These are phyloP conservation scores for Fistularia tabacaria DNA, from an alignment of 2,797 vertebrate genomes.

Conservation along the genomic window DNA sequence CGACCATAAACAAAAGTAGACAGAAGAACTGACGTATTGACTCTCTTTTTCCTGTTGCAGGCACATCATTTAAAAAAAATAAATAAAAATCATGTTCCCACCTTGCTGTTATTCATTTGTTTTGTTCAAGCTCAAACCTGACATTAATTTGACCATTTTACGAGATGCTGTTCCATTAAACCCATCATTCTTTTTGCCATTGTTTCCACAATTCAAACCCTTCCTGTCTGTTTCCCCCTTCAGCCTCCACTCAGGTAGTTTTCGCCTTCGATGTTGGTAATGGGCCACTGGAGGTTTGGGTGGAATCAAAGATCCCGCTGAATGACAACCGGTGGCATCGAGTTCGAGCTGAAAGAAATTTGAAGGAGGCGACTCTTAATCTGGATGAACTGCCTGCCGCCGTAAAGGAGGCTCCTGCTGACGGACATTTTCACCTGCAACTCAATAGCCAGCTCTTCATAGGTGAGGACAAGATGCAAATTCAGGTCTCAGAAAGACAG, in stretches of 20 bases:
- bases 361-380: conserved; percentile 82
- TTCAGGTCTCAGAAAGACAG: no score
- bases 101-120: no score
- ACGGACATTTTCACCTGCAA: conserved; percentile 85
- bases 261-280: conserved; percentile 90
- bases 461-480: conserved; percentile 68
- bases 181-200: no score
- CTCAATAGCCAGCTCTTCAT: conserved; percentile 91
- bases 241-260: conserved; percentile 82
- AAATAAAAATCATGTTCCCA: no score
- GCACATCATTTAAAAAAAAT: no score
- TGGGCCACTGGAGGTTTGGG: conserved; percentile 75
- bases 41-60: no score
- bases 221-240: not conserved
- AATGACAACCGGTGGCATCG: conserved; percentile 93
- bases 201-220: no score
- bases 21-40: no score
- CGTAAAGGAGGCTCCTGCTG: conserved; percentile 70
- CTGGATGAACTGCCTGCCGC: conserved; percentile 80
- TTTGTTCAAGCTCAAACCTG: no score
- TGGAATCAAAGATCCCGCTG: conserved; percentile 73
- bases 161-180: no score
- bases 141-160: no score
- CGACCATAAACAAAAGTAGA: no score
- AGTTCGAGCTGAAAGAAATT: conserved; percentile 82